These are phyloP conservation scores for Megalops atlanticus DNA, from an alignment of 2,113 vertebrate genomes.

Conservation along the genomic window DNA sequence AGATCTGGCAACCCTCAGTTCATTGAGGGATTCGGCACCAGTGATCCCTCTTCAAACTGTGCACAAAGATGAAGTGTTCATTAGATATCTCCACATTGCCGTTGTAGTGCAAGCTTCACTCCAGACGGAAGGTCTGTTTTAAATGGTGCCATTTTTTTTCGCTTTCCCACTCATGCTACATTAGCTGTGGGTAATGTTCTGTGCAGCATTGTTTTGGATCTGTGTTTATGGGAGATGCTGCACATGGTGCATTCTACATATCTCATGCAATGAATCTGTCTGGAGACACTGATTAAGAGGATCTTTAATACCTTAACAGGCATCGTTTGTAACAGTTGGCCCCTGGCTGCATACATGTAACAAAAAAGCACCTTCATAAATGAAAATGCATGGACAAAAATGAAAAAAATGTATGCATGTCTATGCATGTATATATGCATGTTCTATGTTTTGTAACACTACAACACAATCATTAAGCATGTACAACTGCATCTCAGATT, in stretches of 20 bases:
- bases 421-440: neutral
- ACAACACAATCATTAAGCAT: too few relatives aligned
- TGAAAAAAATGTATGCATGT: conserved; percentile 3
- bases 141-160: conserved; percentile 21
- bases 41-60: neutral
- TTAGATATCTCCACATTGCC: neutral
- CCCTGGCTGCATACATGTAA: neutral
- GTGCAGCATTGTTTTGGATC: conserved; percentile 32
- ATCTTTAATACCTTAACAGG: conserved; percentile 29
- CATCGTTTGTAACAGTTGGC: conserved; percentile 20
- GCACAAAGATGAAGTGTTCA: neutral
- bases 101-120: neutral
- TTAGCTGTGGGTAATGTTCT: conserved; percentile 41
- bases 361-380: conserved; percentile 22
- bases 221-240: neutral
- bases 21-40: neutral
- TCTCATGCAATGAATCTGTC: conserved; percentile 10
- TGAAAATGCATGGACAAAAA: conserved; percentile 11
- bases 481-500: too few relatives aligned
- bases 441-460: neutral
- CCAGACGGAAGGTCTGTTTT: neutral
- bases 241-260: conserved; percentile 7
- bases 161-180: conserved; percentile 24
- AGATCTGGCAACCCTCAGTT: neutral
- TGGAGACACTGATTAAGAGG: conserved; percentile 8